These are phyloP conservation scores for Platichthys flesus DNA, from an alignment of 2,113 vertebrate species.

Conservation along the genomic window DNA sequence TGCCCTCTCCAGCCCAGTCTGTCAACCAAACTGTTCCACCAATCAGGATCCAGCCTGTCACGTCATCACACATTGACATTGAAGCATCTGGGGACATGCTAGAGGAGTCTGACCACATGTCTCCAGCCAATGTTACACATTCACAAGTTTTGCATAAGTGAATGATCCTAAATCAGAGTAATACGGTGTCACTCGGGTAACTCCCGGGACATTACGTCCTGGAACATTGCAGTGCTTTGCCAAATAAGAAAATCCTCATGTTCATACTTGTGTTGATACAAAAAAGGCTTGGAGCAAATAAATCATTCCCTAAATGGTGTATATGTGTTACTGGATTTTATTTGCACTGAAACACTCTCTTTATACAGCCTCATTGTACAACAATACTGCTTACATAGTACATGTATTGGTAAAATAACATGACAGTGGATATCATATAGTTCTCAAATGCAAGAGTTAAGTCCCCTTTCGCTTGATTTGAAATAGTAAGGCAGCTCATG, in stretches of 20 bases:
- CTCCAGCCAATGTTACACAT: neutral
- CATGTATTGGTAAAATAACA: conserved; percentile 8
- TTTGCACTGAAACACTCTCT: conserved; percentile 46
- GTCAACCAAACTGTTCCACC: no score
- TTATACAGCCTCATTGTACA: conserved; percentile 29
- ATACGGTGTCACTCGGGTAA: neutral
- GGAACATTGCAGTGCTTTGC: no score
- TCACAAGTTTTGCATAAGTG: neutral
- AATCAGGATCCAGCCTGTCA: no score
- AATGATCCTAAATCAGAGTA: neutral
- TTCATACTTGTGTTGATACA: neutral
- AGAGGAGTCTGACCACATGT: neutral
- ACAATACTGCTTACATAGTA: conserved; percentile 29
- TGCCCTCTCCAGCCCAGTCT: no score
- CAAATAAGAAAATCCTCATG: no score
- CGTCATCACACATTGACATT: no score
- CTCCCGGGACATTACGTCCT: no score
- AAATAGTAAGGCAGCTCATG: conserved; percentile 3
- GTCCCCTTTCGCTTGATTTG: neutral
- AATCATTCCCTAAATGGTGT: conserved; percentile 19
- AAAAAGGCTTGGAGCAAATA: conserved; percentile 15
- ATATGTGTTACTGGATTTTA: conserved; percentile 52
- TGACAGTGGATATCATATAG: neutral
- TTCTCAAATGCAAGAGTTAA: neutral
- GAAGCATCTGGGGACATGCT: neutral